Evolutionary conservation across 2,113 vertebrate genomes (phyloP).

Genomic region (Coreoperca whiteheadi): DNA sequence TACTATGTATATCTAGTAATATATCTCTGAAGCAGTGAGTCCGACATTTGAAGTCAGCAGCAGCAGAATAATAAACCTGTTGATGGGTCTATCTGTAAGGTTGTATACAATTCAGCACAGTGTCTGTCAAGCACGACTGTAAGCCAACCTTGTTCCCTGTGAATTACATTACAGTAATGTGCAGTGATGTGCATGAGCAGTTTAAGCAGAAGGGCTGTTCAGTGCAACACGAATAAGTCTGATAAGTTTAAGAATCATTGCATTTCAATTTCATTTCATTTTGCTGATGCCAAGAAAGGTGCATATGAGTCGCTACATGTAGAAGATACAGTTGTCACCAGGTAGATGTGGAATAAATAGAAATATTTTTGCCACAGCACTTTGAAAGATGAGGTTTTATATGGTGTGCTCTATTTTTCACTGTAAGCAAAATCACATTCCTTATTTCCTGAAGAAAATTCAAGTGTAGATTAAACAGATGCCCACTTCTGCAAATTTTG

Average conservation of each 20-base stretch:
- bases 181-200: not conserved
- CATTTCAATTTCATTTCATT: not conserved
- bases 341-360: not conserved
- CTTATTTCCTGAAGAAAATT: not conserved
- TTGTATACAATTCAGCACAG: conserved; percentile 63
- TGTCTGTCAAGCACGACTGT: conserved; percentile 72
- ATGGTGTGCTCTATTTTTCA: not conserved
- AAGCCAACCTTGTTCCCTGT: not conserved
- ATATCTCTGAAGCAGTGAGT: conserved; percentile 22
- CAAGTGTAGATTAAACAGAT: not conserved
- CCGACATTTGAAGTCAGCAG: conserved; percentile 24
- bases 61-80: conserved; percentile 72
- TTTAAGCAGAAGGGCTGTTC: not conserved
- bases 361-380: not conserved
- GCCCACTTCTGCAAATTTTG: not conserved
- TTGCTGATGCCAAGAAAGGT: not conserved
- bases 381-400: not conserved
- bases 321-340: not conserved
- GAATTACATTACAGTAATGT: no score
- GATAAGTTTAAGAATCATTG: no score
- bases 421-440: not conserved
- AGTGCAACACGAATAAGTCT: not conserved
- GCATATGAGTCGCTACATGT: not conserved
- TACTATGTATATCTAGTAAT: not conserved
- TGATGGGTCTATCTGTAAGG: conserved; percentile 53